These are phyloP conservation scores for Nycticorax nycticorax DNA, from an alignment of 2,113 vertebrate genomes.

Conservation along the genomic window DNA sequence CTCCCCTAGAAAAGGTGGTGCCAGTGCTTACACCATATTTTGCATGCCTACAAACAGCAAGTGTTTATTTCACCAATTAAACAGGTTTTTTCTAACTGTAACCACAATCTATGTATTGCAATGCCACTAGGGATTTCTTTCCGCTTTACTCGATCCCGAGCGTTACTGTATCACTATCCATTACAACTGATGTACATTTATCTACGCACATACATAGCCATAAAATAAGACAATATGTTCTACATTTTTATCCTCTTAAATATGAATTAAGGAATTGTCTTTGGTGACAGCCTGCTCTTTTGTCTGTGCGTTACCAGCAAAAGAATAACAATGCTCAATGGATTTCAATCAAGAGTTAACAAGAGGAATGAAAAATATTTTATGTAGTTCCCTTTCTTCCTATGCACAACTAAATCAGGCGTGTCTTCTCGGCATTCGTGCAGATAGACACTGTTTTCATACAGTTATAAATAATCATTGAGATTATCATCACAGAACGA, in stretches of 20 bases:
- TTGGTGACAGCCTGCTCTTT: neutral
- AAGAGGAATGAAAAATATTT: constrained; percentile 28
- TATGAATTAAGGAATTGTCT: neutral
- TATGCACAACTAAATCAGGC: neutral
- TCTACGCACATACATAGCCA: neutral
- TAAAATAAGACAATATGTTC: neutral
- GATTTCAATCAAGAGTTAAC: constrained; percentile 36
- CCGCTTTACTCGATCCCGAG: fast-evolving
- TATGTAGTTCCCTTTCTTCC: neutral
- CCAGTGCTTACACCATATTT: neutral
- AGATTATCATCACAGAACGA: neutral
- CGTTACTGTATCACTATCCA: neutral
- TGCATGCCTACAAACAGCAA: neutral
- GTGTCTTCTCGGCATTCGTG: neutral
- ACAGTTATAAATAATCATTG: constrained; percentile 21
- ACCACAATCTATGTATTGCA: neutral
- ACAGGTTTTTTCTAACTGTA: neutral
- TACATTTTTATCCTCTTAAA: neutral
- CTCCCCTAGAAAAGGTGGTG: neutral
- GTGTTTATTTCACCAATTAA: neutral
- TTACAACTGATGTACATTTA: neutral
- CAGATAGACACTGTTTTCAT: neutral
- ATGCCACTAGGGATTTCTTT: neutral
- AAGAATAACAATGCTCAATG: neutral
- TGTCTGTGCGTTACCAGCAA: neutral